Evolutionary conservation across 2,113 vertebrate genomes (phyloP), one percentile per base, ranked within the genome.

Genomic region (Neodon shergylaensis): DNA sequence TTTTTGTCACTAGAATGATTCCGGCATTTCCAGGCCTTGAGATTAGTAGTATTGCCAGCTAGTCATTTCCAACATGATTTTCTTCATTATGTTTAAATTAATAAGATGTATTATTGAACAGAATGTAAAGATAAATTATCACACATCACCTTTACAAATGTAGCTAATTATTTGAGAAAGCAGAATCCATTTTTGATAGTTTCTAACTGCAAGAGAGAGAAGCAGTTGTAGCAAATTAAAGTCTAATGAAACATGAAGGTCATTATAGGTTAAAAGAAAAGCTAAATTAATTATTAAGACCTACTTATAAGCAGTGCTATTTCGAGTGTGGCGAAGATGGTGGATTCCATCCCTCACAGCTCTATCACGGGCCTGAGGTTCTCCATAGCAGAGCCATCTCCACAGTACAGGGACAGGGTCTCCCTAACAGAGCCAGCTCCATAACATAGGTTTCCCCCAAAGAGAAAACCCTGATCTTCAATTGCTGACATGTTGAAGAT

Each of bases 211-310:
- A 88, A 97, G 74, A 87, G 68, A 94, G 95, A 95, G n/a, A 26
- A 91, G 92, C 22, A 85, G 74, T 88, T 31, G 49, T 49, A 86
- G 84, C 44, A 65, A 93, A 93, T 96, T 97, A 98, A 95, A 93
- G 93, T 96, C 92, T 90, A 96, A 97, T 96, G 90, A 97, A 97
- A 97, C 90, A 97, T 85, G 94, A 95, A 96, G 90, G 95, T 92
- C 88, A 96, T 95, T 94, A 94, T 44, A 93, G 52, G 81, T 92
- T 85, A 92, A 85, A 94, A 97, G 96, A 96, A 97, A 97, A 70
- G 44, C 72, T 58, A 86, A 95, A 95, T 97, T 93, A 97, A 97
- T 96, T 94, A 96, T 96, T 95, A 94, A 97, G 72, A 74, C 52
- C 95, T 87, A 93, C 79, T 94, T 88, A 93, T 68, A 96, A 92